Evolutionary conservation across 2,797 vertebrate genomes (phyloP).

Genomic region (Neopelma chrysocephalum): DNA sequence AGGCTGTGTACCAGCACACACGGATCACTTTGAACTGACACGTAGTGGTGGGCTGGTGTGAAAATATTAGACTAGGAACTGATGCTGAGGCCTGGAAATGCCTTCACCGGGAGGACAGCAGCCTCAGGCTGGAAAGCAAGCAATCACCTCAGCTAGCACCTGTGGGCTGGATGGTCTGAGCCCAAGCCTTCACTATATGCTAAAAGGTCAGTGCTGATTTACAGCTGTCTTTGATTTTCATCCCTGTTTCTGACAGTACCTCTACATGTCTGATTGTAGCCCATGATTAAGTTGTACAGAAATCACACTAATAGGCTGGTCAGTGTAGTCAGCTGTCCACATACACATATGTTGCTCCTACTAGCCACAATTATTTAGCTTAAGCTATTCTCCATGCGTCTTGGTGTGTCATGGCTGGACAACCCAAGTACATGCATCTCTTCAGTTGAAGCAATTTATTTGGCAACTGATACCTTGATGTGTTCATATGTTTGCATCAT

Average conservation of each 20-base stretch:
- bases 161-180: not conserved
- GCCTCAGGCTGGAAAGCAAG: not conserved
- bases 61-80: not conserved
- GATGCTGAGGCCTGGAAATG: not conserved
- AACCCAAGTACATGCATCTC: not conserved
- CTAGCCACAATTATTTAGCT: not conserved
- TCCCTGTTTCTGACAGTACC: not conserved
- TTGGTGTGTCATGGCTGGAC: not conserved
- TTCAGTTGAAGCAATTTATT: not conserved
- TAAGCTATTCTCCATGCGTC: not conserved
- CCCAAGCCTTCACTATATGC: fast-evolving
- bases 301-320: not conserved
- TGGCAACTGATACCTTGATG: not conserved
- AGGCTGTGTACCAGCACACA: not conserved
- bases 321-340: not conserved
- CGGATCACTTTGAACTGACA: not conserved
- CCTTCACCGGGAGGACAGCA: not conserved
- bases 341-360: not conserved
- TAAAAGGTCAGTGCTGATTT: not conserved
- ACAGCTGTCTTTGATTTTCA: not conserved
- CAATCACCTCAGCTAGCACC: not conserved
- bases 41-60: not conserved
- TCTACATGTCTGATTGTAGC: not conserved
- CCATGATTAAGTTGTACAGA: not conserved
- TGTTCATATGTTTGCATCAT: not conserved